phyloP scores from a whole-genome alignment of 2,113 vertebrate species.

The Chiloscyllium plagiosum region DNA sequence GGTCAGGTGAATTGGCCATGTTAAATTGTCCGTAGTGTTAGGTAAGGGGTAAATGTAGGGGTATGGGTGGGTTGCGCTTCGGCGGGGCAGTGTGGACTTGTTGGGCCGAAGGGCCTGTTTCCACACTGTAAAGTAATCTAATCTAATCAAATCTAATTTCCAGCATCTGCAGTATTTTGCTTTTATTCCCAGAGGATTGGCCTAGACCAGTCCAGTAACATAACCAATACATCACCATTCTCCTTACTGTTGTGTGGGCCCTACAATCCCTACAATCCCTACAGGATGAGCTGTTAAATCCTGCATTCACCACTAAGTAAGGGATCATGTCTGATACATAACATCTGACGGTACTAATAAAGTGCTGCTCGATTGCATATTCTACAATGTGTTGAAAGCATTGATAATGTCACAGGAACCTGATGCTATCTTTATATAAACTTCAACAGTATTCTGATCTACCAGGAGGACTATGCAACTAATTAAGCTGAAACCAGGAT shows the following conservation, averaged over 20 bases:
- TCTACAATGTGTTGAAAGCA: neutral
- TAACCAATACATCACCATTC: neutral
- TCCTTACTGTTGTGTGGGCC: neutral
- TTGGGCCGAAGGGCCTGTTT: too few relatives aligned
- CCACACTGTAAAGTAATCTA: too few relatives aligned
- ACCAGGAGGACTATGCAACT: neutral
- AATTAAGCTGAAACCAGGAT: neutral
- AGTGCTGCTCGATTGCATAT: neutral
- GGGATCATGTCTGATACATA: neutral
- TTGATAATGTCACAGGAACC: neutral
- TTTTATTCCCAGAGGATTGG: neutral
- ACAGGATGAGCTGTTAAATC: neutral
- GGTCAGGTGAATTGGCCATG: too few relatives aligned
- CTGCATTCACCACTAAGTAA: neutral
- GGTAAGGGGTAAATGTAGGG: too few relatives aligned
- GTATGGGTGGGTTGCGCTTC: too few relatives aligned
- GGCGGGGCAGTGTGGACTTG: too few relatives aligned
- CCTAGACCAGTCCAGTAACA: neutral
- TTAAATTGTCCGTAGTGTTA: too few relatives aligned
- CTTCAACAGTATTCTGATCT: neutral
- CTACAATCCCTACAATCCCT: too few relatives aligned
- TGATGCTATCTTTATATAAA: constrained; percentile 3
- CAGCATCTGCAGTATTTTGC: too few relatives aligned
- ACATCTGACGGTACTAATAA: neutral
- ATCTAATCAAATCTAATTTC: too few relatives aligned